Evolutionary conservation across 2,113 vertebrate genomes (phyloP), one percentile per base, ranked within the genome.

Genomic region (Fregata magnificens): DNA sequence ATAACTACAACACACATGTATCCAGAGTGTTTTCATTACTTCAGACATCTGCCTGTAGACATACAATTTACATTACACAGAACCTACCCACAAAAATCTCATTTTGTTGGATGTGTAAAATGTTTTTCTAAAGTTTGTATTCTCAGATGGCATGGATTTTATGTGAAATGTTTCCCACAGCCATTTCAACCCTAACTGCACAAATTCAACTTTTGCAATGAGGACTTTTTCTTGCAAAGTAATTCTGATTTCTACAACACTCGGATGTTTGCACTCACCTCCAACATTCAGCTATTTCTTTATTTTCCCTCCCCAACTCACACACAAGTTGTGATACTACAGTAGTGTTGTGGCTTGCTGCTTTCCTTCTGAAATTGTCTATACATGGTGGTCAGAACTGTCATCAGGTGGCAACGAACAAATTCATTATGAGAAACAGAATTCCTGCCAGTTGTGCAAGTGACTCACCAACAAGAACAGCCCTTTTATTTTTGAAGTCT

Each of bases 1-100:
- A 12, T 65, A 80, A 76, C 65, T 87, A 34, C 49, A 91, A 62
- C 53, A 70, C 52, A 66, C 8, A 29, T 40, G 45, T 74, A 89
- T 59, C 62, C 83, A 91, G 34, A 84, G 40, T 69, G 17, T 77
- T 97, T 95, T 95, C 73, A 93, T 91, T 95, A 91, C 40, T 85
- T 89, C 55, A 85, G 65, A 82, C 66, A 87, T 82, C 86, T 95
- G 70, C 49, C 36, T 76, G 58, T 91, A 93, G 70, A 96, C 65
- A 61, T 53, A 82, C 16, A 91, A 76, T 53, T 88, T 82, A 72
- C 31, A 65, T 71, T 84, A 85, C 26, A 61, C 36, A 91, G 77
- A 74, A 65, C 31, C 28, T 76, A 49, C 21, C 32, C 5, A 2
- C 40, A 73, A 45, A 87, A 95, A 94, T 21, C 28, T 78, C 20